Percentiles rank a stretch among this genome's conserved stretches.
phyloP scores from a whole-genome alignment of 2,888 invertebrate genomes.

The Agrochola circellaris region DNA sequence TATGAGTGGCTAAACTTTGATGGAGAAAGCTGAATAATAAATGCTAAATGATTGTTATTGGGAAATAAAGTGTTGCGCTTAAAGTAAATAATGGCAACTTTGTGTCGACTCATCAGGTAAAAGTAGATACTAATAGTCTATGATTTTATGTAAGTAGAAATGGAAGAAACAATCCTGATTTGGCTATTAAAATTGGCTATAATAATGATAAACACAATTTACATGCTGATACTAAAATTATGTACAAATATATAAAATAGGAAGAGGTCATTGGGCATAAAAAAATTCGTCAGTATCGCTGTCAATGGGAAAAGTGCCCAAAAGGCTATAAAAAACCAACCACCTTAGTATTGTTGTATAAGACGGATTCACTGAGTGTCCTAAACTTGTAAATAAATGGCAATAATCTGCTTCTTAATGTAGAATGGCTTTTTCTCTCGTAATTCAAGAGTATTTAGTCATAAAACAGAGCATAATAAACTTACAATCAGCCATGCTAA shows the following conservation, averaged over 20 bases:
- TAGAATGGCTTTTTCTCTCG: no score
- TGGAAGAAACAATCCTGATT: conserved; percentile 3
- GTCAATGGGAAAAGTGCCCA: no score
- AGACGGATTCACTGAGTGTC: neutral
- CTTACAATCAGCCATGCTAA: no score
- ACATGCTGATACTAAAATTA: no score
- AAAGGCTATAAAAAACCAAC: no score
- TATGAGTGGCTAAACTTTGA: conserved; percentile 30
- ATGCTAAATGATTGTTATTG: conserved; percentile 13
- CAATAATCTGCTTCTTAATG: neutral
- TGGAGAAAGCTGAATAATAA: conserved; percentile 34
- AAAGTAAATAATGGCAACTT: conserved; percentile 25
- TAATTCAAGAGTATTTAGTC: no score
- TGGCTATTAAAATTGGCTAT: neutral
- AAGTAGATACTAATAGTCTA: conserved; percentile 25
- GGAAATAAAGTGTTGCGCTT: conserved; percentile 22
- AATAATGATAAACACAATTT: no score
- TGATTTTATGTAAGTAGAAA: conserved; percentile 2
- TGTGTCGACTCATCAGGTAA: conserved; percentile 35
- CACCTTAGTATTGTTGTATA: neutral
- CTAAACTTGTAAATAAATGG: neutral
- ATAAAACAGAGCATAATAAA: neutral
- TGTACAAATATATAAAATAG: no score
- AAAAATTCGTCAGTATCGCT: no score
- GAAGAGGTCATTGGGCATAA: no score